Evolutionary conservation across 2,888 invertebrate genomes (phyloP).

Genomic region (Glaucopsyche alexis): DNA sequence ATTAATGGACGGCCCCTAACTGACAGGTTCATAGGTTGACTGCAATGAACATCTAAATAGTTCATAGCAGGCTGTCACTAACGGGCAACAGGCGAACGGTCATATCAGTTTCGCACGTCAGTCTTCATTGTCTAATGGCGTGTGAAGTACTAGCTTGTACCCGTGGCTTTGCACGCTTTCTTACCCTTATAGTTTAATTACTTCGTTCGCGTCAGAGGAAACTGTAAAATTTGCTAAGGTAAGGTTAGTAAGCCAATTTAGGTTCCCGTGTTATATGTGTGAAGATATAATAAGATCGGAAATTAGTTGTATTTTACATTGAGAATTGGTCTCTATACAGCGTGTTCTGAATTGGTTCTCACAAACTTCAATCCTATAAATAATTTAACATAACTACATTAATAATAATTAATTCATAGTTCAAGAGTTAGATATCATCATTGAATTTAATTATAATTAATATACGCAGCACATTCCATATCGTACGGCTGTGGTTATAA

Average conservation of each 20-base stretch:
- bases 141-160: neutral
- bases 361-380: too few species aligned
- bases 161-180: constrained; percentile 1
- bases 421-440: neutral
- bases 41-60: constrained; percentile 15
- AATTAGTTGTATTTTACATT: neutral
- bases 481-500: constrained; percentile 6
- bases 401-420: neutral
- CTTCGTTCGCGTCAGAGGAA: neutral
- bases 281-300: too few species aligned
- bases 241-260: too few species aligned
- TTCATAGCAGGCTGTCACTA: constrained; percentile 6
- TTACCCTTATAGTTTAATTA: neutral
- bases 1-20: too few species aligned
- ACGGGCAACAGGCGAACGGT: neutral
- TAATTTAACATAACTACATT: too few species aligned
- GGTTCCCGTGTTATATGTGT: too few species aligned
- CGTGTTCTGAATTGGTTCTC: neutral
- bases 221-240: neutral
- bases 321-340: neutral
- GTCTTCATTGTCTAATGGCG: constrained; percentile 10
- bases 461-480: constrained; percentile 7
- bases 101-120: neutral
- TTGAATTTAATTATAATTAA: neutral
- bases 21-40: neutral